A percentile compares a stretch with the other conserved stretches of the same genome.
Evolutionary conservation across 1,140 invertebrate genomes (phyloP).

Genomic region (Periplaneta americana): DNA sequence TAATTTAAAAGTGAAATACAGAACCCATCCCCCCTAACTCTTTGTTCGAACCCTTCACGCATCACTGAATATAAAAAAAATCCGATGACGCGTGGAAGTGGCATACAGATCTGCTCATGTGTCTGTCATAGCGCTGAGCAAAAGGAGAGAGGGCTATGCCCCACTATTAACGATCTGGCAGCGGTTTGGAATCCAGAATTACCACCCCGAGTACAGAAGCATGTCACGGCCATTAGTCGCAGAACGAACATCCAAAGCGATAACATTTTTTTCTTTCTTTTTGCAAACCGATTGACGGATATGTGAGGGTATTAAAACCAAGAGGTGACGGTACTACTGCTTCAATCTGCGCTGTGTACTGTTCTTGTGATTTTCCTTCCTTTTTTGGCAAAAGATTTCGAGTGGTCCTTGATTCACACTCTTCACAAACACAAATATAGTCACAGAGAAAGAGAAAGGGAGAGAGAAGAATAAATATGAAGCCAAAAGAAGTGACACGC

Average conservation of each 20-base stretch:
- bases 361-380: no score
- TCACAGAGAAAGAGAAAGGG: no score
- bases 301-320: not conserved
- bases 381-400: not conserved
- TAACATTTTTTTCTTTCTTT: no score
- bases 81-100: not conserved
- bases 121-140: not conserved
- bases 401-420: not conserved
- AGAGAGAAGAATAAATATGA: not conserved
- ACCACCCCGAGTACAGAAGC: not conserved
- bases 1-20: not conserved
- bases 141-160: not conserved
- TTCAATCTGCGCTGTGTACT: not conserved
- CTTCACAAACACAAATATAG: not conserved
- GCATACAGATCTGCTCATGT: not conserved
- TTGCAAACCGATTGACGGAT: not conserved
- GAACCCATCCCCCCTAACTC: not conserved
- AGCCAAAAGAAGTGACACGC: not conserved
- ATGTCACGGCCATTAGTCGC: not conserved
- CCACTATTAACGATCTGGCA: not conserved
- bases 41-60: not conserved
- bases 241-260: no score
- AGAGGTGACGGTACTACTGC: not conserved
- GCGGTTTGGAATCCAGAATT: not conserved
- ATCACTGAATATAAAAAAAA: not conserved